phyloP scores from a whole-genome alignment of 2,888 invertebrate genomes.

The Calliphora vomitoria region DNA sequence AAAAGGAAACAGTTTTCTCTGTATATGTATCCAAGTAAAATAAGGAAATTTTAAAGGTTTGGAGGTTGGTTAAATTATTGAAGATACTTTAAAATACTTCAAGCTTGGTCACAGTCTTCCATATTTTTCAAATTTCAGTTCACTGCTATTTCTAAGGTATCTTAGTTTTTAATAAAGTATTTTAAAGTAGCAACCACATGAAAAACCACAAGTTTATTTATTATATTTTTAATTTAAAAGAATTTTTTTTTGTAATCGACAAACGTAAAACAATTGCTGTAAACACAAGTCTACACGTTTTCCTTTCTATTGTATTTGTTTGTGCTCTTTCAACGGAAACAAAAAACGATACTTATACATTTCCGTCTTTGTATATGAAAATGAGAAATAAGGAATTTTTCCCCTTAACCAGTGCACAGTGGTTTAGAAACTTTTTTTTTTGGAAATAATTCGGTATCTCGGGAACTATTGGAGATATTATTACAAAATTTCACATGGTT shows the following conservation, averaged over 20 bases:
- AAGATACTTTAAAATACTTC: too few species aligned
- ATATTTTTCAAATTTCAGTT: too few species aligned
- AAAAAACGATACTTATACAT: background rate
- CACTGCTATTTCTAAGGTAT: background rate
- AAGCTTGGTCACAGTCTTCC: too few species aligned
- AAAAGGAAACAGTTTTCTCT: too few species aligned
- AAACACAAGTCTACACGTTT: background rate
- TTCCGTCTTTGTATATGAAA: background rate
- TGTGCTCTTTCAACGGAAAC: background rate
- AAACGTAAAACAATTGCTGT: background rate
- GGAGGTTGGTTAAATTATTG: too few species aligned
- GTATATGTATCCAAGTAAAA: too few species aligned
- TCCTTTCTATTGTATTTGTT: background rate
- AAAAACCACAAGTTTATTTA: slow-evolving; percentile 6
- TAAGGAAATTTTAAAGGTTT: too few species aligned
- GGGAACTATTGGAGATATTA: too few species aligned
- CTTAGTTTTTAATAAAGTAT: background rate
- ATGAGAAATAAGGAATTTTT: background rate
- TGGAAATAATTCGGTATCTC: too few species aligned
- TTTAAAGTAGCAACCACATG: background rate
- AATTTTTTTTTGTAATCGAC: background rate
- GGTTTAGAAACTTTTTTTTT: too few species aligned
- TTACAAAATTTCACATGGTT: too few species aligned
- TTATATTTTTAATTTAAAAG: slow-evolving; percentile 1
- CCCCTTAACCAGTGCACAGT: background rate